Percentiles rank a stretch among this genome's conserved stretches.
Evolutionary conservation across 2,113 vertebrate species (phyloP).

Genomic region (Cettia cetti): DNA sequence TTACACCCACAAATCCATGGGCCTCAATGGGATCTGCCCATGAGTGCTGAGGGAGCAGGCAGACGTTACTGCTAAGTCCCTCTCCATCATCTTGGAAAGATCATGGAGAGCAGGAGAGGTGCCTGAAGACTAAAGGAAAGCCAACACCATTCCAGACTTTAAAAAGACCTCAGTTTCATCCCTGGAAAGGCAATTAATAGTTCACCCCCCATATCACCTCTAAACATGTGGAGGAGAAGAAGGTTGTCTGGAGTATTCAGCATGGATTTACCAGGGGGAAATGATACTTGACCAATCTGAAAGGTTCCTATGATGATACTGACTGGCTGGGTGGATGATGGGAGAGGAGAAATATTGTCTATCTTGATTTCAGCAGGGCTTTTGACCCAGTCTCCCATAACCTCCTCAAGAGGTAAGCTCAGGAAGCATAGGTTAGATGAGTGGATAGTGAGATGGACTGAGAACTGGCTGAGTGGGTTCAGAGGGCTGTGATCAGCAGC

Average conservation of each 20-base stretch:
- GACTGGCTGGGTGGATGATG: background rate
- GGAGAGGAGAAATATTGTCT: background rate
- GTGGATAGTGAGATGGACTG: background rate
- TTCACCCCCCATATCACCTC: background rate
- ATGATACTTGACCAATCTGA: background rate
- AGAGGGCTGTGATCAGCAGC: background rate
- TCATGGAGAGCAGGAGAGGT: background rate
- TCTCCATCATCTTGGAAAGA: background rate
- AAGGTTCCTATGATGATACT: background rate
- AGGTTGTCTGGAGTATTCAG: background rate
- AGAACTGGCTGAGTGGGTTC: background rate
- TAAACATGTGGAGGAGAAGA: background rate
- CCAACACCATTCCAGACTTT: background rate
- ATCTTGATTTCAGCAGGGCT: background rate
- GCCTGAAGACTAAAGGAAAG: background rate
- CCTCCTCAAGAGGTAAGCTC: background rate
- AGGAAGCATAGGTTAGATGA: background rate
- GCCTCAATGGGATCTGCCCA: too few species aligned
- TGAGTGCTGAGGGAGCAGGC: background rate
- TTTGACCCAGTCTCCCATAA: background rate
- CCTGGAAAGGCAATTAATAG: background rate
- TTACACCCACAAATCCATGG: background rate
- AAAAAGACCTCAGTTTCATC: background rate
- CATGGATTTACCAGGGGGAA: background rate
- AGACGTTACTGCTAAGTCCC: background rate